Evolutionary conservation across 1,140 invertebrate genomes (phyloP).

Genomic region (Anastrepha ludens): DNA sequence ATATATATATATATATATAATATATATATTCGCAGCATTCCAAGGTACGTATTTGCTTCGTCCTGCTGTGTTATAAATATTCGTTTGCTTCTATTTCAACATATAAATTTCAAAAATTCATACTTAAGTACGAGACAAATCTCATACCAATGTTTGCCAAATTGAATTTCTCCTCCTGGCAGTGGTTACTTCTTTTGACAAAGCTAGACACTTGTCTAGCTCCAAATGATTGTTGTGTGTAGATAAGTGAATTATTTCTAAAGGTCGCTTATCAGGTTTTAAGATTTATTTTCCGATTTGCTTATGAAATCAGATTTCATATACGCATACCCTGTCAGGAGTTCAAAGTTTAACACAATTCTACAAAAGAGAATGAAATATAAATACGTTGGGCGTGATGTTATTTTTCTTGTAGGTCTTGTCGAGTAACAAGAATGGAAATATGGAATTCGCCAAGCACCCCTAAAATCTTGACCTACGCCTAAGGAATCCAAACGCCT

Average conservation of each 20-base stretch:
- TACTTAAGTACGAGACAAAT: not conserved
- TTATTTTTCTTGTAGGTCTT: too few species aligned
- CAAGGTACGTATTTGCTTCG: too few species aligned
- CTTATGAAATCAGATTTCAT: not conserved
- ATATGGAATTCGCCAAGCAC: too few species aligned
- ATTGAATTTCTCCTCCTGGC: too few species aligned
- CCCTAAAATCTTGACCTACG: too few species aligned
- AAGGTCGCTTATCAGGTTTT: not conserved
- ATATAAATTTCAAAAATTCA: not conserved
- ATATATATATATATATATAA: too few species aligned
- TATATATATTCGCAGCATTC: too few species aligned
- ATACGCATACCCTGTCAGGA: not conserved
- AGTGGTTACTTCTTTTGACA: not conserved
- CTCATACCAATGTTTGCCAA: too few species aligned
- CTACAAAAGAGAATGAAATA: too few species aligned
- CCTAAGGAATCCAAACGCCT: too few species aligned
- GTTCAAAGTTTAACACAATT: not conserved
- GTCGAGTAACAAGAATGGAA: too few species aligned
- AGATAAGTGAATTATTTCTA: not conserved
- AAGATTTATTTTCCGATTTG: not conserved
- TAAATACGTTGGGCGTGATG: too few species aligned
- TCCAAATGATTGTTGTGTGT: constrained; percentile 13
- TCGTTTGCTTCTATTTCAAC: not conserved
- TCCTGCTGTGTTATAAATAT: not conserved
- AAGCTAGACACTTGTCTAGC: not conserved